Evolutionary conservation across 2,113 vertebrate species (phyloP).

Genomic region (Callionymus lyra): DNA sequence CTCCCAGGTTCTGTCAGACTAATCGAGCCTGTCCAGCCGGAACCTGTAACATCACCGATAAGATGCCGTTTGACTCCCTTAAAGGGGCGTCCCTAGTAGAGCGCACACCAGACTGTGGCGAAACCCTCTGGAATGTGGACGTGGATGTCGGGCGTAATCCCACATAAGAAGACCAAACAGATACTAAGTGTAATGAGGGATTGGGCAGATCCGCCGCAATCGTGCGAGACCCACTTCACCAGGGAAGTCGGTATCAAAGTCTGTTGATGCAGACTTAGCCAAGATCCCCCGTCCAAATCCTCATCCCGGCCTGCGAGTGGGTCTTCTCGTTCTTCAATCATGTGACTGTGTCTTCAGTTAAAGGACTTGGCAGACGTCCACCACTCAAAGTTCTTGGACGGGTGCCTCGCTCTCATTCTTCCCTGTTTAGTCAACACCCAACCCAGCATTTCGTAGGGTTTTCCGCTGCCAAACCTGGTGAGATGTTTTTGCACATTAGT

Average conservation of each 20-base stretch:
- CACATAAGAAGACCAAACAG: not conserved
- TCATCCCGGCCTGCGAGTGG: no score
- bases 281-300: slow-evolving; percentile 10
- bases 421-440: no score
- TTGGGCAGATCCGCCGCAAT: slow-evolving; percentile 12
- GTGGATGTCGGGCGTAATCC: not conserved
- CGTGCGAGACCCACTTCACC: slow-evolving; percentile 15
- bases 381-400: slow-evolving; percentile 27
- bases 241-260: slow-evolving; percentile 20
- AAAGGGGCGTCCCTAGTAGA: slow-evolving; percentile 11
- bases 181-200: not conserved
- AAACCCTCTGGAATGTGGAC: not conserved
- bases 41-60: slow-evolving; percentile 65
- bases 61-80: slow-evolving; percentile 59
- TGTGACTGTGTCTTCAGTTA: slow-evolving; percentile 14
- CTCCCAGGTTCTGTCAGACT: slow-evolving; percentile 60
- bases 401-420: slow-evolving; percentile 23
- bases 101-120: slow-evolving; percentile 1
- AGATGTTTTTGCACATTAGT: slow-evolving; percentile 1
- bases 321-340: slow-evolving; percentile 15
- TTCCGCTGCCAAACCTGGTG: slow-evolving; percentile 13
- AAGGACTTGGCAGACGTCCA: slow-evolving; percentile 21
- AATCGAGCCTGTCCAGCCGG: slow-evolving; percentile 66
- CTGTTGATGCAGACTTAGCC: slow-evolving; percentile 31
- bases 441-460: no score